Evolutionary conservation across 2,797 vertebrate species (phyloP).

Genomic region (Melanogrammus aeglefinus): DNA sequence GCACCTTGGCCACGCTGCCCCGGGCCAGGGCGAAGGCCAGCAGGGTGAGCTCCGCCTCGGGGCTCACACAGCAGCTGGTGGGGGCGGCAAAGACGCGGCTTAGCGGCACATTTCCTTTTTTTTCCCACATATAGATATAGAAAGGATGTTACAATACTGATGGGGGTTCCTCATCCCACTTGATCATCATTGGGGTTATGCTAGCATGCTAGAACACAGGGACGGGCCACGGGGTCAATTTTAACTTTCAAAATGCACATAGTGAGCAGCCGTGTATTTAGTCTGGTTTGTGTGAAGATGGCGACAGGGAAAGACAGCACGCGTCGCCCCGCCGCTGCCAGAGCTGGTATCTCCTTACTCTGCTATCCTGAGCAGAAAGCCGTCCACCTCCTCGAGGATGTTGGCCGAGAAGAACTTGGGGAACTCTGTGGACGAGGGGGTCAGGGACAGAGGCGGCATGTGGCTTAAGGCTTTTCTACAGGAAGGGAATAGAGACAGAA

Average conservation of each 20-base stretch:
- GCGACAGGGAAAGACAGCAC: slow-evolving; percentile 24
- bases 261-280: too few species aligned
- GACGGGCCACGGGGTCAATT: too few species aligned
- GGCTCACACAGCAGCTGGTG: slow-evolving; percentile 84
- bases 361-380: slow-evolving; percentile 93
- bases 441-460: slow-evolving; percentile 94
- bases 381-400: slow-evolving; percentile 95
- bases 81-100: neutral
- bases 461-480: slow-evolving; percentile 92
- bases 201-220: too few species aligned
- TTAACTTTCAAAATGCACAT: too few species aligned
- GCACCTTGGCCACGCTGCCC: slow-evolving; percentile 90
- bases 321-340: neutral
- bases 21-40: slow-evolving; percentile 93
- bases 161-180: too few species aligned
- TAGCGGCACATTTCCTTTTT: neutral
- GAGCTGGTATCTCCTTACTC: slow-evolving; percentile 73
- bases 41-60: slow-evolving; percentile 90
- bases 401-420: slow-evolving; percentile 93
- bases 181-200: too few species aligned
- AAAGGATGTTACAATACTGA: neutral
- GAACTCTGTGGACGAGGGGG: slow-evolving; percentile 85
- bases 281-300: too few species aligned
- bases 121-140: neutral
- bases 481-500: slow-evolving; percentile 5